A percentile compares a stretch with the other conserved stretches of the same genome.
These are phyloP conservation scores for Bellardia bayeri DNA, from an alignment of 2,888 invertebrate genomes.

Conservation along the genomic window DNA sequence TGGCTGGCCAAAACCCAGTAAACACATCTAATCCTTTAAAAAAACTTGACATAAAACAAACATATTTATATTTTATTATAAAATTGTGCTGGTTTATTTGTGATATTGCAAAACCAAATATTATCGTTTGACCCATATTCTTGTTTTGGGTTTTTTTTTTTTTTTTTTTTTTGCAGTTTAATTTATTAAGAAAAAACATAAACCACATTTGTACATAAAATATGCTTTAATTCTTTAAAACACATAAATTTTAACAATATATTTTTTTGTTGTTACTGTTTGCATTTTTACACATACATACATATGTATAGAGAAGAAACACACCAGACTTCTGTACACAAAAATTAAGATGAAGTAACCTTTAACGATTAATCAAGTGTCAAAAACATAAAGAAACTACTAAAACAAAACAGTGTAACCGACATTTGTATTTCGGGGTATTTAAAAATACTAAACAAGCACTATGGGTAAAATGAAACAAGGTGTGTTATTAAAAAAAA, in stretches of 20 bases:
- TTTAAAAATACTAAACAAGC: neutral
- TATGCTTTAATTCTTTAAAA: constrained; percentile 48
- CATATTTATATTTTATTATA: neutral
- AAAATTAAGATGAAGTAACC: constrained; percentile 61
- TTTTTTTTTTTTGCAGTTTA: neutral
- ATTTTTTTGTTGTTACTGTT: neutral
- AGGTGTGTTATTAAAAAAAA: neutral
- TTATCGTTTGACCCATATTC: constrained; percentile 49
- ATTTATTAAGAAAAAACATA: constrained; percentile 21
- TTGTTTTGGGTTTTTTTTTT: neutral
- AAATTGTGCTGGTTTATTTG: neutral
- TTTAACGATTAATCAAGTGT: constrained; percentile 75
- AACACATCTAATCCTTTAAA: neutral
- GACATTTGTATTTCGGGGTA: constrained; percentile 41
- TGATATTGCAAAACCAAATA: constrained; percentile 30
- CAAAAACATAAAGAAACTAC: constrained; percentile 65
- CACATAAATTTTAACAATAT: constrained; percentile 61
- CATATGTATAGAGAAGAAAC: neutral
- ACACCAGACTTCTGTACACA: neutral
- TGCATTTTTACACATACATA: constrained; percentile 15
- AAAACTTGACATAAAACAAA: neutral
- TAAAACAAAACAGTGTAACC: constrained; percentile 33
- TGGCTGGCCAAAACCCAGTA: neutral
- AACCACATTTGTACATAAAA: constrained; percentile 54
- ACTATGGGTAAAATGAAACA: constrained; percentile 9